Evolutionary conservation across 2,113 vertebrate species (phyloP).

Genomic region (Stegastes partitus): DNA sequence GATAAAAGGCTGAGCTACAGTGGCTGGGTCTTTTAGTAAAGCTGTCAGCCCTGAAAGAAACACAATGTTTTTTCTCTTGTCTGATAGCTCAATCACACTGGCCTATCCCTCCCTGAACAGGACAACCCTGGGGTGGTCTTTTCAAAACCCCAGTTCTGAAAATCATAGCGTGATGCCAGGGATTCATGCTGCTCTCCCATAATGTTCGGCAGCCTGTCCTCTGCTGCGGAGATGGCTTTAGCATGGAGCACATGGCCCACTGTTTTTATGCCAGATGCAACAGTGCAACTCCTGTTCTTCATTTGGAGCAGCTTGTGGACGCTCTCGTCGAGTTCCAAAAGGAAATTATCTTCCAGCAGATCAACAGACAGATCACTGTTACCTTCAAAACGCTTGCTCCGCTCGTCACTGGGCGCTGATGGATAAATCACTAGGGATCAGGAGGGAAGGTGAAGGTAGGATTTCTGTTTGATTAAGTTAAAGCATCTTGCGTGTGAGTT

Average conservation of each 20-base stretch:
- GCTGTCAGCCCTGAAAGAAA: conserved; percentile 11
- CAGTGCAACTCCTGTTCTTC: conserved; percentile 62
- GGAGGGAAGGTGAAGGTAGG: background rate
- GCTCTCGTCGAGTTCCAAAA: conserved; percentile 45
- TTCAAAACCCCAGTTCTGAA: conserved; percentile 46
- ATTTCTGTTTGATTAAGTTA: background rate
- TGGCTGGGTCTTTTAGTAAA: background rate
- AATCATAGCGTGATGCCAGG: conserved; percentile 49
- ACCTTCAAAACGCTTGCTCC: conserved; percentile 14
- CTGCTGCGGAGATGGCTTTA: conserved; percentile 60
- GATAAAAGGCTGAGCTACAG: background rate
- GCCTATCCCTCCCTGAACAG: background rate
- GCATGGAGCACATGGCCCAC: conserved; percentile 61
- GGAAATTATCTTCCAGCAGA: conserved; percentile 57
- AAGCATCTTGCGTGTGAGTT: background rate
- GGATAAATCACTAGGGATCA: background rate
- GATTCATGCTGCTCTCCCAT: conserved; percentile 72
- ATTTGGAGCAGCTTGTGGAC: conserved; percentile 38
- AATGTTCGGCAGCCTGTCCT: conserved; percentile 71
- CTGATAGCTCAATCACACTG: background rate
- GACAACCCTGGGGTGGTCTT: conserved; percentile 49
- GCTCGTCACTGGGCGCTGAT: conserved; percentile 2
- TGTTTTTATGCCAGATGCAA: conserved; percentile 73
- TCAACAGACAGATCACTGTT: conserved; percentile 49
- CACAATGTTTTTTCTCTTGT: conserved; percentile 4